phyloP scores from a whole-genome alignment of 2,113 vertebrate genomes.

The Diphyllodes magnificus region DNA sequence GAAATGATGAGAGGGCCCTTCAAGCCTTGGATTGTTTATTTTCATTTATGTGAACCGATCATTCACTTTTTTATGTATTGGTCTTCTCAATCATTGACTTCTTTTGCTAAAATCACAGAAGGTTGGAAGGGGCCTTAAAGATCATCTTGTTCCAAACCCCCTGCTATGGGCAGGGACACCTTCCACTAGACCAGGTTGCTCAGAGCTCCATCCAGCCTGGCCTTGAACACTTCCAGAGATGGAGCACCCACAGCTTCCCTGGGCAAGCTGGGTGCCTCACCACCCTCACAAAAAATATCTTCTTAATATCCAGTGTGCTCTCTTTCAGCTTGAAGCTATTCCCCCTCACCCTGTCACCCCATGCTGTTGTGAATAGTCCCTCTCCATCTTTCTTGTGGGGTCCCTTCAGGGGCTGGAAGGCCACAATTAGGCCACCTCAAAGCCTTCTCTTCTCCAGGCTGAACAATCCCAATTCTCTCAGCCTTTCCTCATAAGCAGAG shows the following conservation, averaged over 20 bases:
- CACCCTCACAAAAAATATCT: not conserved
- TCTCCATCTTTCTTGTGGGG: not conserved
- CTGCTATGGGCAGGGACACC: too few species aligned
- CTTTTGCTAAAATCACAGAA: not conserved
- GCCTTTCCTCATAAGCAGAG: not conserved
- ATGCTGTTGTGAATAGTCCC: fast-evolving
- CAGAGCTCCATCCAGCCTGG: not conserved
- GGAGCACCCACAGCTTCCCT: not conserved
- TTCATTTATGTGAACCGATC: not conserved
- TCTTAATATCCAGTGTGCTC: not conserved
- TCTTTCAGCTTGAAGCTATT: not conserved
- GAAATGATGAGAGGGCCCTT: not conserved
- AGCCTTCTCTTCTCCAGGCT: not conserved
- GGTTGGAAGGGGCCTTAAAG: not conserved
- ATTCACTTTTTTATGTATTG: not conserved
- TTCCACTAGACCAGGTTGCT: not conserved
- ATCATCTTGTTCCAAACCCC: not conserved
- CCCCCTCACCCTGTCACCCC: too few species aligned
- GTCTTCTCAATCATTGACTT: not conserved
- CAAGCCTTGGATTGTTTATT: not conserved
- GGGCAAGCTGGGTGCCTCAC: not conserved
- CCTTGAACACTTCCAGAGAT: not conserved
- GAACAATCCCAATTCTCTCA: not conserved
- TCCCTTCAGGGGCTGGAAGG: not conserved
- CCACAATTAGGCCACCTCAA: too few species aligned